Percentiles rank a stretch among this genome's conserved stretches.
These are phyloP conservation scores for Rostratula benghalensis DNA, from an alignment of 2,113 vertebrate genomes.

Conservation along the genomic window DNA sequence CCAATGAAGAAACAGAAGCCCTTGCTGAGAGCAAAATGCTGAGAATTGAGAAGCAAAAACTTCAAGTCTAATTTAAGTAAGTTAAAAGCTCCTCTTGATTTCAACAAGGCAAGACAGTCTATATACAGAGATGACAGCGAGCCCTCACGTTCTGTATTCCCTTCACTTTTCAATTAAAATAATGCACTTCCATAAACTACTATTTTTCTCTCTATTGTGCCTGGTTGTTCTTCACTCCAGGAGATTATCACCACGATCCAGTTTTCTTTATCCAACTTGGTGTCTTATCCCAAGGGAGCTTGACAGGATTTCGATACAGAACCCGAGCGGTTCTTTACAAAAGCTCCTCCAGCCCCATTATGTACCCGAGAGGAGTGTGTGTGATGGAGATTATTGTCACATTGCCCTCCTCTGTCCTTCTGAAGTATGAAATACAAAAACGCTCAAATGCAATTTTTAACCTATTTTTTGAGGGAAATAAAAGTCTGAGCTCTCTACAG, in stretches of 20 bases:
- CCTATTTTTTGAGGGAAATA: not conserved
- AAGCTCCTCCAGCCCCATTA: not conserved
- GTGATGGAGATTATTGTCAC: not conserved
- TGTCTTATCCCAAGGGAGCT: not conserved
- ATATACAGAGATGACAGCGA: not conserved
- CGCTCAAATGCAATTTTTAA: not conserved
- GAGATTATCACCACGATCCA: conserved; percentile 16
- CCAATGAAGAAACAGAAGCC: not conserved
- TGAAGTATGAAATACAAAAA: not conserved
- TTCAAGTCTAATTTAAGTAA: not conserved
- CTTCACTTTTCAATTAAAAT: conserved; percentile 10
- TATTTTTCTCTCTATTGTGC: not conserved
- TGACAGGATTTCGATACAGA: conserved; percentile 14
- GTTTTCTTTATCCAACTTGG: not conserved
- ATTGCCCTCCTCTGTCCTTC: not conserved
- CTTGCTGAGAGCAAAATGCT: not conserved
- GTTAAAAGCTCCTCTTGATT: not conserved
- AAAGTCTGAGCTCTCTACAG: not conserved
- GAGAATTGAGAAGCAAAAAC: not conserved
- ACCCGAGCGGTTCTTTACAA: not conserved
- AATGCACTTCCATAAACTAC: not conserved
- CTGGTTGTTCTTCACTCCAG: not conserved
- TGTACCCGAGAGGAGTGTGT: not conserved
- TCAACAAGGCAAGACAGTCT: not conserved
- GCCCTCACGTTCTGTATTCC: not conserved